Evolutionary conservation across 37 sponge, comb jelly and placozoan genomes (phyloP).

Genomic region (Halichondria panicea): DNA sequence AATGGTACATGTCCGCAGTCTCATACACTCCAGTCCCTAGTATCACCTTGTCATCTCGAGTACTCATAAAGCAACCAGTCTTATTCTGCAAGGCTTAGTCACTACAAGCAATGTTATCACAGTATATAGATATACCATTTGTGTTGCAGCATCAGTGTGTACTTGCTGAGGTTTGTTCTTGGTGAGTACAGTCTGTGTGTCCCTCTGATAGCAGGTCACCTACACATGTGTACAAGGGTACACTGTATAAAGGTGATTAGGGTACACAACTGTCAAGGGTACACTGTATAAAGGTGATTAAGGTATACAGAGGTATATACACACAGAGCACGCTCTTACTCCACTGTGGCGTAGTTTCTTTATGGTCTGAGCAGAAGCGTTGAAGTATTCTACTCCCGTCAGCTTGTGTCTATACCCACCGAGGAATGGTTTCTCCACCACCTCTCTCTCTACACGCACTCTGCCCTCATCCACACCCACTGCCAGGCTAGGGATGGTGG

Average conservation of each 20-base stretch:
- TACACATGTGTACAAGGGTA: not conserved
- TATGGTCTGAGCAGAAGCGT: conserved; percentile 63
- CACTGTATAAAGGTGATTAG: not conserved
- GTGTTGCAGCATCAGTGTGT: conserved; percentile 82
- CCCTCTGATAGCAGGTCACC: conserved; percentile 43
- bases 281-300: not conserved
- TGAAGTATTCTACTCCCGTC: conserved; percentile 85
- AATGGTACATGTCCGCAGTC: conserved; percentile 82
- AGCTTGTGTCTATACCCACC: conserved; percentile 18
- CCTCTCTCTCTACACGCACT: not conserved
- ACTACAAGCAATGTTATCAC: not conserved
- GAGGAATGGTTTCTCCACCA: conserved; percentile 11
- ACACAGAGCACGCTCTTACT: conserved; percentile 36
- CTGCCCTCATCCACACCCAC: no score
- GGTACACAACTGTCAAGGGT: not conserved
- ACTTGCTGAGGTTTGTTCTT: conserved; percentile 80
- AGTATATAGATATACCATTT: conserved; percentile 74
- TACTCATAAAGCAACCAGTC: conserved; percentile 72
- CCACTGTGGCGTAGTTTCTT: not conserved
- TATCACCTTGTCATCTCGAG: conserved; percentile 53
- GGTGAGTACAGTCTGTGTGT: conserved; percentile 84
- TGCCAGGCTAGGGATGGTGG: no score
- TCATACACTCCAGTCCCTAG: conserved; percentile 65
- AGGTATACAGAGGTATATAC: not conserved
- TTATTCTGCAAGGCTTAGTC: no score